A percentile compares a stretch with the other conserved stretches of the same genome.
Evolutionary conservation across 2,797 vertebrate species (phyloP).

Genomic region (Danio aesculapii): DNA sequence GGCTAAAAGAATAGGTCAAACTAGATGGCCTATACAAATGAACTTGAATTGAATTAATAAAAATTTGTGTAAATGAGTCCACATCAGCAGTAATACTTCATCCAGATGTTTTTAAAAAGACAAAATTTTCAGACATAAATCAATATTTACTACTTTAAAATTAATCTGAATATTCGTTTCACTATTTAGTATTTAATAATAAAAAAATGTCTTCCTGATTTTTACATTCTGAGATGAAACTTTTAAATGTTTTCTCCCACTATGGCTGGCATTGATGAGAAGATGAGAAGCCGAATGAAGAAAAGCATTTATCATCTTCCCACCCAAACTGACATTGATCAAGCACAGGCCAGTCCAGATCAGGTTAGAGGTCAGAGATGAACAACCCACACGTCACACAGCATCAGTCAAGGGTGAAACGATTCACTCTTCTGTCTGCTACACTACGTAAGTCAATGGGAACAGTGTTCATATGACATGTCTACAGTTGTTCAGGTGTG

Average conservation of each 20-base stretch:
- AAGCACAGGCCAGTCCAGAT: constrained; percentile 5
- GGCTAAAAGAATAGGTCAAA: too few species aligned
- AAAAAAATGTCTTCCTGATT: too few species aligned
- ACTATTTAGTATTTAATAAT: too few species aligned
- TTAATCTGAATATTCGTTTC: too few species aligned
- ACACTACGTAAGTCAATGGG: neutral
- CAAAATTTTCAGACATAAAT: too few species aligned
- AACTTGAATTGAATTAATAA: too few species aligned
- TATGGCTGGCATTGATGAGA: neutral
- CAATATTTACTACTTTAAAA: too few species aligned
- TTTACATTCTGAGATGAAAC: too few species aligned
- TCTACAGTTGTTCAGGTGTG: constrained; percentile 2
- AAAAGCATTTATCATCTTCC: constrained; percentile 20
- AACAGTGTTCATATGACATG: constrained; percentile 21
- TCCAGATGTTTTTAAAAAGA: too few species aligned
- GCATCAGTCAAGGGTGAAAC: constrained; percentile 11
- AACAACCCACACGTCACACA: neutral
- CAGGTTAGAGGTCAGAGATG: constrained; percentile 35
- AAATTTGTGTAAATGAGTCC: too few species aligned
- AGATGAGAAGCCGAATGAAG: neutral
- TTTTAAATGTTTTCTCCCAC: neutral
- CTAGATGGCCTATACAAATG: too few species aligned
- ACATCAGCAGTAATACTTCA: too few species aligned
- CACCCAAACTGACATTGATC: constrained; percentile 13
- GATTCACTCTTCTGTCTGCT: constrained; percentile 2